Percentiles rank a stretch among this genome's conserved stretches.
phyloP scores from a whole-genome alignment of 2,113 vertebrate species.

The Thryonomys swinderianus region DNA sequence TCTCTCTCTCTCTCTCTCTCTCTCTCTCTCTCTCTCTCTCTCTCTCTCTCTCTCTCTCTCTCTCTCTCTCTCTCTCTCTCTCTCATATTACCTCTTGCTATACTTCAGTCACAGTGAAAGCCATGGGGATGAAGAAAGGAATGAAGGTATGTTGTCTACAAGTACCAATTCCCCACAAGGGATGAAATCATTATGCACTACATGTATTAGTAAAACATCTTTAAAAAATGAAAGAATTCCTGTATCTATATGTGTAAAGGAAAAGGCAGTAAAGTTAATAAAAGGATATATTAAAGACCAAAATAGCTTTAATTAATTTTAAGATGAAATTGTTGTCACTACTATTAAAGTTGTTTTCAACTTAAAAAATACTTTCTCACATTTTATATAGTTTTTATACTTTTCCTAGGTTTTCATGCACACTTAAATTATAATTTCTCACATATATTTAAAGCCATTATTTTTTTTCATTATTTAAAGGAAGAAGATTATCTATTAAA shows the following conservation, averaged over 20 bases:
- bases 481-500: not conserved
- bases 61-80: no score
- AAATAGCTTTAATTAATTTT: not conserved
- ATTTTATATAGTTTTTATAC: not conserved
- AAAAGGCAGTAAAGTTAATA: not conserved
- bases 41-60: not conserved
- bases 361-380: not conserved
- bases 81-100: no score
- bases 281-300: not conserved
- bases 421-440: conserved; percentile 32
- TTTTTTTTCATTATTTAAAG: not conserved
- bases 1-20: no score
- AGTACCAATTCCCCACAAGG: not conserved
- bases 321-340: not conserved
- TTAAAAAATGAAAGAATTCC: not conserved
- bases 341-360: not conserved
- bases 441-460: not conserved
- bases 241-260: not conserved
- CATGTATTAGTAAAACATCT: not conserved
- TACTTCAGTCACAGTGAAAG: not conserved
- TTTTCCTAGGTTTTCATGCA: not conserved
- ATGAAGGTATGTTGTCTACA: not conserved
- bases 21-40: not conserved
- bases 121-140: not conserved
- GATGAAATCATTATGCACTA: not conserved